Conservation (phyloP, 2,797 vertebrate species). For the Enteromius trimaculatus region DNA sequence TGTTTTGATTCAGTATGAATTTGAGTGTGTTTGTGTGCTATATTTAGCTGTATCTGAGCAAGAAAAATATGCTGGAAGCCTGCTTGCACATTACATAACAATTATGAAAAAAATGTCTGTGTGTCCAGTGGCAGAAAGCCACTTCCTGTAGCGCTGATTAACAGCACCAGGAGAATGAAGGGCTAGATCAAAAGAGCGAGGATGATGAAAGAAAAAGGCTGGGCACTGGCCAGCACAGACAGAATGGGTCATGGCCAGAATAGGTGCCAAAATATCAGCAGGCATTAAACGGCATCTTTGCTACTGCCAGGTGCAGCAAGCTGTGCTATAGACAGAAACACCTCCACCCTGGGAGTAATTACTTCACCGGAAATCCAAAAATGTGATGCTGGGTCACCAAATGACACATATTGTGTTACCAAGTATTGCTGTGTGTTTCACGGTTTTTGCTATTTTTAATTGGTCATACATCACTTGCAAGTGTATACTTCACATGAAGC, state of each 20-base stretch:
- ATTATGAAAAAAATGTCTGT: conserved; percentile 55
- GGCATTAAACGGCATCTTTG: conserved; percentile 52
- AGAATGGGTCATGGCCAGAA: conserved; percentile 19
- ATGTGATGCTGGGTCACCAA: background rate
- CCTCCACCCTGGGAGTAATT: conserved; percentile 39
- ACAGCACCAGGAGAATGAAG: conserved; percentile 29
- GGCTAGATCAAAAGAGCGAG: conserved; percentile 28
- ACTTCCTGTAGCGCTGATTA: conserved; percentile 56
- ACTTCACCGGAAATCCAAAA: conserved; percentile 37
- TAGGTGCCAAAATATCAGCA: conserved; percentile 49
- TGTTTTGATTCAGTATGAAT: conserved; percentile 18
- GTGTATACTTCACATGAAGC: background rate
- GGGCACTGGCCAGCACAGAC: conserved; percentile 30
- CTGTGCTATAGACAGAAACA: conserved; percentile 39
- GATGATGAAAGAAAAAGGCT: conserved; percentile 12
- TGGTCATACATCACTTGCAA: background rate
- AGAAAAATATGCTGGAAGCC: conserved; percentile 47
- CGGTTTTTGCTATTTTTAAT: background rate
- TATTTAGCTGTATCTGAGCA: conserved; percentile 52
- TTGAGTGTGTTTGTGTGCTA: conserved; percentile 47
- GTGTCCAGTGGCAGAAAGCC: conserved; percentile 53
- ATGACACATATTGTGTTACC: background rate
- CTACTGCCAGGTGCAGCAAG: conserved; percentile 45
- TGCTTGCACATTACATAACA: conserved; percentile 53
- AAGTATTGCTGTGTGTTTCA: background rate